Conservation (phyloP, 2,113 vertebrate species). For the Ardeotis arabs region DNA sequence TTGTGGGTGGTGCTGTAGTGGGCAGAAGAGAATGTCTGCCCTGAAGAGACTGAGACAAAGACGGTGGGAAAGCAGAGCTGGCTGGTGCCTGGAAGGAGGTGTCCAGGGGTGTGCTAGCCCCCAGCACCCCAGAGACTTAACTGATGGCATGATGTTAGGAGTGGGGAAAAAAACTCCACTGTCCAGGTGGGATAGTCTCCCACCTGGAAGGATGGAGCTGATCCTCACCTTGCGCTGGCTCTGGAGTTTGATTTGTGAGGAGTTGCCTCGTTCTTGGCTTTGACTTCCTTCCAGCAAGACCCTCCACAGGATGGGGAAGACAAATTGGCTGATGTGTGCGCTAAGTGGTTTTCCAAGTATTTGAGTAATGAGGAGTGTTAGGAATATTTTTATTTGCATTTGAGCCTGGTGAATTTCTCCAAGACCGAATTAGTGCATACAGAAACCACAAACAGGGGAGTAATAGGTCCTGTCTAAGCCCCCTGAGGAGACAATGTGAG, state of each 20-base stretch:
- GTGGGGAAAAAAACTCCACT: fast-evolving
- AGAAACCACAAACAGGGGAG: not conserved
- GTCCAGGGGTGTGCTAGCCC: too few relatives aligned
- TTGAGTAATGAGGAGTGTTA: not conserved
- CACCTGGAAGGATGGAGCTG: not conserved
- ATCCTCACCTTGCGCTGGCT: not conserved
- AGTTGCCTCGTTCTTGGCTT: not conserved
- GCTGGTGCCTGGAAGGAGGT: not conserved
- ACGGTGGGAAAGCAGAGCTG: not conserved
- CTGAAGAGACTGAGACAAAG: not conserved
- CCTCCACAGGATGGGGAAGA: not conserved
- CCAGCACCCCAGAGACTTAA: not conserved
- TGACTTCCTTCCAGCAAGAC: not conserved
- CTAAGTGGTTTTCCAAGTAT: not conserved
- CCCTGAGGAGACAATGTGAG: not conserved
- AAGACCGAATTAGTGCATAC: not conserved
- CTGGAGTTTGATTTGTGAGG: not conserved
- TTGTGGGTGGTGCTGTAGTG: not conserved
- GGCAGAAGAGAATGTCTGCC: not conserved
- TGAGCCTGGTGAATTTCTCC: not conserved
- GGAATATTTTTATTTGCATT: not conserved
- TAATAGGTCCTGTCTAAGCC: not conserved
- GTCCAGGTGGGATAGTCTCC: not conserved
- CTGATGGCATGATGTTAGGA: not conserved
- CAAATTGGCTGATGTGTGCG: not conserved